These are phyloP conservation scores for Phrynocephalus forsythii DNA, from an alignment of 2,797 vertebrate genomes.

Conservation along the genomic window DNA sequence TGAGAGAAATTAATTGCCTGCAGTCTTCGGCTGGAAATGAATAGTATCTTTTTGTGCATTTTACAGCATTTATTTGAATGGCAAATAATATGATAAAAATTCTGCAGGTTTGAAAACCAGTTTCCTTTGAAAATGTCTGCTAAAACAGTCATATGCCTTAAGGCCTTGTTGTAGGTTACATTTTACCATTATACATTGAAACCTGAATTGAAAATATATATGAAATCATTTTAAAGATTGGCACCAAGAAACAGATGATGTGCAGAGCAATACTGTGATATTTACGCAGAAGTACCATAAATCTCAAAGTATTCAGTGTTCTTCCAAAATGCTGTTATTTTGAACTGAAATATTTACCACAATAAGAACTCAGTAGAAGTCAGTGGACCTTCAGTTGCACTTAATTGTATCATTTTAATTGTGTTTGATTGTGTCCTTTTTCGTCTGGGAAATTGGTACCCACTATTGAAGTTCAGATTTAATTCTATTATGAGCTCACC, in stretches of 20 bases:
- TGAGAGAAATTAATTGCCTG: neutral
- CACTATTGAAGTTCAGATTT: neutral
- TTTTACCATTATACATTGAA: neutral
- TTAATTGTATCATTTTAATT: neutral
- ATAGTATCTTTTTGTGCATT: constrained; percentile 41
- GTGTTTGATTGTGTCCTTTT: neutral
- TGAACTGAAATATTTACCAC: neutral
- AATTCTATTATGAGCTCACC: neutral
- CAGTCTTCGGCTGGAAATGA: constrained; percentile 9
- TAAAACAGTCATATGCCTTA: too few relatives aligned
- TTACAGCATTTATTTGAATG: constrained; percentile 22
- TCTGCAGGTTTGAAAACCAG: neutral
- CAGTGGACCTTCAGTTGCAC: neutral
- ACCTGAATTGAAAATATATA: neutral
- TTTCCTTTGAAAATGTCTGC: neutral
- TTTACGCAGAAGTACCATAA: neutral
- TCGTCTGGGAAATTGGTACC: neutral
- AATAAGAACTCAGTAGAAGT: neutral
- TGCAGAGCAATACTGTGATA: neutral
- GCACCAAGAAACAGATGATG: neutral
- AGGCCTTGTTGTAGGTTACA: neutral
- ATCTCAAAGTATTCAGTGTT: too few relatives aligned
- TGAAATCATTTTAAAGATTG: neutral
- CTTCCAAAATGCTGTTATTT: neutral
- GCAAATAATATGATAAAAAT: neutral